phyloP scores from a whole-genome alignment of 1,140 invertebrate genomes.

The Mycetomoellerius zeteki region DNA sequence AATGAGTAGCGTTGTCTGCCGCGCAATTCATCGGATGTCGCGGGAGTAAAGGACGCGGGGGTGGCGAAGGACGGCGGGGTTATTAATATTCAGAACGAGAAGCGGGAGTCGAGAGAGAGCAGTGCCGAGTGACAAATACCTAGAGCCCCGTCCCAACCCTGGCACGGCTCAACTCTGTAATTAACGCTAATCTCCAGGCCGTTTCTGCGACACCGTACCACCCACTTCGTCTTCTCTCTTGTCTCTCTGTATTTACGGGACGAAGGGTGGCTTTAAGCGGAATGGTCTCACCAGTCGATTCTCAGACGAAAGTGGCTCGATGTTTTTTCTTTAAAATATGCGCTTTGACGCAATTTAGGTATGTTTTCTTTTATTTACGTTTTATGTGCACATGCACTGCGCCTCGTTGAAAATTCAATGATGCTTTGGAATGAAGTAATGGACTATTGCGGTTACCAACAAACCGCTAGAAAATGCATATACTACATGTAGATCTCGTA shows the following conservation, averaged over 20 bases:
- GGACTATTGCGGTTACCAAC: not conserved
- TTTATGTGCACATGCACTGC: not conserved
- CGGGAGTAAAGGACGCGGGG: conserved; percentile 54
- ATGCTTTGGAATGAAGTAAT: not conserved
- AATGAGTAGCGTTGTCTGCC: conserved; percentile 83
- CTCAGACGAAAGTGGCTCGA: conserved; percentile 52
- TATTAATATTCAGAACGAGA: conserved; percentile 86
- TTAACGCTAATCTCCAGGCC: conserved; percentile 86
- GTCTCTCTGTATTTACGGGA: conserved; percentile 75
- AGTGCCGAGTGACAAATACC: conserved; percentile 86
- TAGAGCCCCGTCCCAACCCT: conserved; percentile 78
- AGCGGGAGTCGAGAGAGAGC: conserved; percentile 77
- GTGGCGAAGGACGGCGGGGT: conserved; percentile 73
- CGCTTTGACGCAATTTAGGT: not conserved
- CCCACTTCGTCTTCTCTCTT: conserved; percentile 77
- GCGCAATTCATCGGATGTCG: conserved; percentile 83
- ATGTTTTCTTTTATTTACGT: not conserved
- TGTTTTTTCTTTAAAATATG: conserved; percentile 50
- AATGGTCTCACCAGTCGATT: conserved; percentile 67
- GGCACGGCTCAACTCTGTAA: conserved; percentile 83
- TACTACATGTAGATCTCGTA: not conserved
- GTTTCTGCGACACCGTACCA: conserved; percentile 79
- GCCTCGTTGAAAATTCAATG: not conserved
- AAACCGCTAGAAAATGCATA: not conserved
- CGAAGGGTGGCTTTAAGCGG: conserved; percentile 72